A percentile compares a stretch with the other conserved stretches of the same genome.
phyloP scores from a whole-genome alignment of 2,888 invertebrate genomes.

The Zhuqinia jingwanae region DNA sequence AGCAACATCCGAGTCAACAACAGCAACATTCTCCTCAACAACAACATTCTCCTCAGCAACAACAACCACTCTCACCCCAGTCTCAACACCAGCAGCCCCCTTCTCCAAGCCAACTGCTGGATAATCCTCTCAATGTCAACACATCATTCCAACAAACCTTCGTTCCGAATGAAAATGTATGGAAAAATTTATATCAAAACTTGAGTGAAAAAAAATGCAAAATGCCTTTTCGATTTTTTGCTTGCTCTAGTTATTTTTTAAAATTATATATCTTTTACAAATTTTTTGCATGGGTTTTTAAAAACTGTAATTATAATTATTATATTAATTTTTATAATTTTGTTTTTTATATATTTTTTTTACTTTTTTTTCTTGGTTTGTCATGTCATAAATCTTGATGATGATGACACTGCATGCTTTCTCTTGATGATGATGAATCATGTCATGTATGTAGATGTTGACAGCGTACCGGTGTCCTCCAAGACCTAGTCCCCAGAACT shows the following conservation, averaged over 20 bases:
- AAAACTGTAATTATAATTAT: no score
- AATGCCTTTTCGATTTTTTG: not conserved
- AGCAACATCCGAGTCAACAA: no score
- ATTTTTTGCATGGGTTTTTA: constrained; percentile 37
- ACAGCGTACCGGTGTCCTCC: constrained; percentile 81
- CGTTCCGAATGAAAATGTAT: constrained; percentile 76
- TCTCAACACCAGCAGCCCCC: constrained; percentile 83
- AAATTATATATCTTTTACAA: not conserved
- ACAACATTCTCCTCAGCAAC: constrained; percentile 77
- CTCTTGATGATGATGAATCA: constrained; percentile 57
- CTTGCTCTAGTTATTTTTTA: not conserved
- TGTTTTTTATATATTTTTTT: constrained; percentile 59
- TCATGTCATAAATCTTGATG: no score
- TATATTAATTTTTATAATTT: constrained; percentile 54
- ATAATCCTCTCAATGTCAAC: constrained; percentile 76
- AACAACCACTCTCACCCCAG: constrained; percentile 74
- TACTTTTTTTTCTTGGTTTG: constrained; percentile 10
- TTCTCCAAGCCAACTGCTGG: constrained; percentile 76
- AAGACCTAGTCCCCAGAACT: constrained; percentile 83
- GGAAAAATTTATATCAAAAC: no score
- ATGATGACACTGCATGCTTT: constrained; percentile 49
- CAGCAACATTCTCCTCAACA: constrained; percentile 77
- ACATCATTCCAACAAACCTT: constrained; percentile 78
- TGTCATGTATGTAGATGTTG: constrained; percentile 83
- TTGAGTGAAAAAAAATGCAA: no score